Conservation (phyloP, 2,113 vertebrate genomes). For the Caracal caracal region DNA sequence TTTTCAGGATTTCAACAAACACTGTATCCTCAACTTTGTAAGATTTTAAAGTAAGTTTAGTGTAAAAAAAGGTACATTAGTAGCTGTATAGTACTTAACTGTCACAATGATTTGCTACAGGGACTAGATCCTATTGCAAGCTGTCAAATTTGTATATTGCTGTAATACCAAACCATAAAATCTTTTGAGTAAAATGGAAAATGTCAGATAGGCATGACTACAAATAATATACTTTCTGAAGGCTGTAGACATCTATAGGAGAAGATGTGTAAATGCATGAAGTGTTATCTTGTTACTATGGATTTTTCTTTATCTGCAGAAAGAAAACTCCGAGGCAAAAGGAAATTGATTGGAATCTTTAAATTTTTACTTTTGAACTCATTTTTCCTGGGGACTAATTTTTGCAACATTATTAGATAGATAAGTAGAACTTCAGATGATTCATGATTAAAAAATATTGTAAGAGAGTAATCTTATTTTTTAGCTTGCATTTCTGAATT, state of each 20-base stretch:
- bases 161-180: constrained; percentile 68
- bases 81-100: constrained; percentile 70
- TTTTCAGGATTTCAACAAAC: constrained; percentile 43
- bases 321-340: constrained; percentile 42
- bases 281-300: constrained; percentile 71
- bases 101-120: constrained; percentile 79
- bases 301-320: constrained; percentile 68
- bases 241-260: constrained; percentile 67
- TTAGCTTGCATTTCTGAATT: background rate
- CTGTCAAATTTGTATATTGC: constrained; percentile 81
- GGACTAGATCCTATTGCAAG: constrained; percentile 75
- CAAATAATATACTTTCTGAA: constrained; percentile 78
- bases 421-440: constrained; percentile 43
- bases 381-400: constrained; percentile 40
- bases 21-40: background rate
- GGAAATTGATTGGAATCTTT: constrained; percentile 63
- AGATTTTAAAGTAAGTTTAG: constrained; percentile 69
- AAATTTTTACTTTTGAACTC: constrained; percentile 55
- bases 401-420: constrained; percentile 48
- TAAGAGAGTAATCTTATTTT: constrained; percentile 30
- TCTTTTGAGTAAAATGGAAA: constrained; percentile 77
- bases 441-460: constrained; percentile 45
- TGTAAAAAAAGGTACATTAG: constrained; percentile 64
- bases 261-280: constrained; percentile 68
- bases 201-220: constrained; percentile 72